Percentiles rank a stretch among this genome's conserved stretches.
phyloP scores from a whole-genome alignment of 2,797 vertebrate species.

The Cyclopterus lumpus region DNA sequence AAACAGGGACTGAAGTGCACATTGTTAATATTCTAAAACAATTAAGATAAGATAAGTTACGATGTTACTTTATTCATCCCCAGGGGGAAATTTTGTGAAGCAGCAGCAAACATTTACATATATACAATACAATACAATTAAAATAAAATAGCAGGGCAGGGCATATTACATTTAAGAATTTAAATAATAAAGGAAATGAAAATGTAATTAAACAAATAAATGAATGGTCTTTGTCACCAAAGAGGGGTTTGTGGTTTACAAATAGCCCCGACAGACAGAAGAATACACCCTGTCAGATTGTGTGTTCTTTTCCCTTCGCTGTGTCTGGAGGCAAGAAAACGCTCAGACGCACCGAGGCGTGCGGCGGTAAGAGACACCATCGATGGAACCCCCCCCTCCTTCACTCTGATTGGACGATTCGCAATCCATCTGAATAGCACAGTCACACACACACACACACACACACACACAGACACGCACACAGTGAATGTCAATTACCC shows the following conservation, averaged over 20 bases:
- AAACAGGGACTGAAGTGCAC: conserved; percentile 5
- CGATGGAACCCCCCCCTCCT: conserved; percentile 39
- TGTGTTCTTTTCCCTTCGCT: conserved; percentile 71
- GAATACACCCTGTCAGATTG: conserved; percentile 70
- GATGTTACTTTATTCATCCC: too few species aligned
- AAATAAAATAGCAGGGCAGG: too few species aligned
- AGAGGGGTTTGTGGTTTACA: conserved; percentile 50
- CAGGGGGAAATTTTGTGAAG: too few species aligned
- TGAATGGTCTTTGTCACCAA: conserved; percentile 1
- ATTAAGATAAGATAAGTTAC: too few species aligned
- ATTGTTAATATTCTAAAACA: conserved; percentile 40
- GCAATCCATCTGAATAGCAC: conserved; percentile 31
- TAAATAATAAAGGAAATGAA: too few species aligned
- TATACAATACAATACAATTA: too few species aligned
- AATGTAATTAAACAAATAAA: too few species aligned
- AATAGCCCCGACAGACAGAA: conserved; percentile 63
- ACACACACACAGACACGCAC: background rate
- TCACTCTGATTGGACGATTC: conserved; percentile 39
- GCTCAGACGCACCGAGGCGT: conserved; percentile 61
- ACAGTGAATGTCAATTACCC: conserved; percentile 50
- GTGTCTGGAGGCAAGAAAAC: conserved; percentile 64
- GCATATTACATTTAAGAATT: too few species aligned
- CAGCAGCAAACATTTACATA: too few species aligned
- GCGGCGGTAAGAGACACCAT: conserved; percentile 68
- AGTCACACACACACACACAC: conserved; percentile 7